Evolutionary conservation across 2,113 vertebrate genomes (phyloP), one percentile per base, ranked within the genome.

Genomic region (Etia nguti): DNA sequence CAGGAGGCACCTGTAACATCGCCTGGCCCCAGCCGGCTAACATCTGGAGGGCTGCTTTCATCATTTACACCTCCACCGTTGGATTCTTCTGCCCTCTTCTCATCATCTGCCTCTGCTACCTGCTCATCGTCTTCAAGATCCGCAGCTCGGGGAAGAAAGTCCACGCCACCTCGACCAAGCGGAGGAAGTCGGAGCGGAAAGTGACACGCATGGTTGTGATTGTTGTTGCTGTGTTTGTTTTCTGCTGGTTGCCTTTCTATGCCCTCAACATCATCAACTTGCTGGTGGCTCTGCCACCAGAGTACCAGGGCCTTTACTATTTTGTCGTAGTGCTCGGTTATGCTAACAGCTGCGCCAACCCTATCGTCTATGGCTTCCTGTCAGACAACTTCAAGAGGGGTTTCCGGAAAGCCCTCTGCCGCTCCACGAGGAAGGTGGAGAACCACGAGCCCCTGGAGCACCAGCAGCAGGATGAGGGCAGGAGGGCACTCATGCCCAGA

Each of bases 171-270:
- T 98, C 97, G 2, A 96, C 96, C 1, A 97, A 98, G 92, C 95
- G 98, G 6, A 95, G 98, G 88, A 96, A 98, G 55, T 98, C 98
- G 0, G 98, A 99, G 93, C 94, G 97, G 1, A 98, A 97, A 88
- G 98, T 98, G 43, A 99, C 98, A 0, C 96, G 97, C 77, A 99
- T 99, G 98, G 98, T 99, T 65, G 97, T 99, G 92, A 97, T 99
- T 34, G 97, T 99, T 2, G 98, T 99, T 57, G 96, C 97, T 0
- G 97, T 98, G 26, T 99, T 99, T 1, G 97, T 97, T 22, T 96
- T 98, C 93, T 99, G 98, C 95, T 99, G 98, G 98, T 96, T 99
- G 62, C 98, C 98, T 0, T 99, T 99, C 95, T 99, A 99, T 88
- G 95, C 95, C 13, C 96, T 98, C 83, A 99, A 99, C 95, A 98